These are phyloP conservation scores for Rhimphoctona megacephalus DNA, from an alignment of 2,888 invertebrate genomes.

Conservation along the genomic window DNA sequence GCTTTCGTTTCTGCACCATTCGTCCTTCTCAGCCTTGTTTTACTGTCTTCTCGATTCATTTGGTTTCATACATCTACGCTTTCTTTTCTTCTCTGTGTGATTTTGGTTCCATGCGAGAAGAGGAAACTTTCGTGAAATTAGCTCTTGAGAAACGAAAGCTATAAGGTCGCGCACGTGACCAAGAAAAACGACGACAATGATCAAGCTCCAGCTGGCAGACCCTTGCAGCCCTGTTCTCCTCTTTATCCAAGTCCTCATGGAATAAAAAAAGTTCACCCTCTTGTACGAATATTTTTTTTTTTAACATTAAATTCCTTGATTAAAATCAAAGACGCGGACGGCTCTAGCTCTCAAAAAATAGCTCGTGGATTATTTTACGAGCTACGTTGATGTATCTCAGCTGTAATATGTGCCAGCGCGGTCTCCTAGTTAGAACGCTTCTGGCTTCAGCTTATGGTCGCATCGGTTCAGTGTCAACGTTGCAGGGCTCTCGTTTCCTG, in stretches of 20 bases:
- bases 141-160: slow-evolving; percentile 66
- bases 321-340: slow-evolving; percentile 34
- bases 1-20: slow-evolving; percentile 22
- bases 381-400: slow-evolving; percentile 4
- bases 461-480: slow-evolving; percentile 54
- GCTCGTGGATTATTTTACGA: slow-evolving; percentile 34
- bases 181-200: slow-evolving; percentile 53
- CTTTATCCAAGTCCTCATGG: neutral
- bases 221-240: slow-evolving; percentile 6
- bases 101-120: neutral
- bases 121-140: slow-evolving; percentile 68
- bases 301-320: neutral
- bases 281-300: neutral
- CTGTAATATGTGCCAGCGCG: slow-evolving; percentile 27
- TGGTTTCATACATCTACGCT: neutral
- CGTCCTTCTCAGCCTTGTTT: slow-evolving; percentile 31
- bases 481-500: slow-evolving; percentile 49
- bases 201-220: slow-evolving; percentile 15
- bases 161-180: slow-evolving; percentile 69
- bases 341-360: slow-evolving; percentile 12
- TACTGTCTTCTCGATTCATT: slow-evolving; percentile 34
- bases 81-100: neutral
- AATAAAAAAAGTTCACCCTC: neutral
- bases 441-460: slow-evolving; percentile 50
- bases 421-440: slow-evolving; percentile 42